phyloP scores from a whole-genome alignment of 2,113 vertebrate genomes.

The Zapornia atra region DNA sequence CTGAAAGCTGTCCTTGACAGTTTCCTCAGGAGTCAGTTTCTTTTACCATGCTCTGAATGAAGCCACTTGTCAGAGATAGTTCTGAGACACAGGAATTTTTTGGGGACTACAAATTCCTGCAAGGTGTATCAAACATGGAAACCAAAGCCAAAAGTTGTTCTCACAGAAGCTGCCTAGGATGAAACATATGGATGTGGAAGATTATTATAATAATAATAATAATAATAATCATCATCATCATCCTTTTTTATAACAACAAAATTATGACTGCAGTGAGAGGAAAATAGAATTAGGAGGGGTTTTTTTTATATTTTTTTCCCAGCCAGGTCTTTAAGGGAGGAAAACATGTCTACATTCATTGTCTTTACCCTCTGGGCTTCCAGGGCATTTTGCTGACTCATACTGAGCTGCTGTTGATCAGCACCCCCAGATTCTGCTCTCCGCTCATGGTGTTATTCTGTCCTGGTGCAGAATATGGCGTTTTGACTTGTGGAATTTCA shows the following conservation, averaged over 20 bases:
- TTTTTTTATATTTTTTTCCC: neutral
- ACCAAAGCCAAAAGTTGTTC: neutral
- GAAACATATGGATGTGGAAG: neutral
- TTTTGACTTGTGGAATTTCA: neutral
- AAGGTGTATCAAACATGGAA: neutral
- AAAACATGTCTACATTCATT: neutral
- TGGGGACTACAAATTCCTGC: neutral
- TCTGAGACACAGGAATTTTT: neutral
- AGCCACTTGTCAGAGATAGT: neutral
- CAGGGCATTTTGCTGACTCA: neutral
- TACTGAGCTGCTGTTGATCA: neutral
- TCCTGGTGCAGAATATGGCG: neutral
- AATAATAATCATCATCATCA: no score
- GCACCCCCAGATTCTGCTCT: neutral
- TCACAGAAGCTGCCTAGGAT: neutral
- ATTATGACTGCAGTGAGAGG: neutral
- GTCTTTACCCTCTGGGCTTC: neutral
- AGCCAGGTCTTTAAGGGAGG: neutral
- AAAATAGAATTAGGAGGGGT: neutral
- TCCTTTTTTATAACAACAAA: neutral
- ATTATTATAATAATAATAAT: neutral
- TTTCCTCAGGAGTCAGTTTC: neutral
- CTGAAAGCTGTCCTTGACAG: neutral
- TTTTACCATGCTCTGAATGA: neutral
- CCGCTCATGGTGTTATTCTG: accelerated